Conservation (phyloP, 2,113 vertebrate species). For the Dissostichus mawsoni region DNA sequence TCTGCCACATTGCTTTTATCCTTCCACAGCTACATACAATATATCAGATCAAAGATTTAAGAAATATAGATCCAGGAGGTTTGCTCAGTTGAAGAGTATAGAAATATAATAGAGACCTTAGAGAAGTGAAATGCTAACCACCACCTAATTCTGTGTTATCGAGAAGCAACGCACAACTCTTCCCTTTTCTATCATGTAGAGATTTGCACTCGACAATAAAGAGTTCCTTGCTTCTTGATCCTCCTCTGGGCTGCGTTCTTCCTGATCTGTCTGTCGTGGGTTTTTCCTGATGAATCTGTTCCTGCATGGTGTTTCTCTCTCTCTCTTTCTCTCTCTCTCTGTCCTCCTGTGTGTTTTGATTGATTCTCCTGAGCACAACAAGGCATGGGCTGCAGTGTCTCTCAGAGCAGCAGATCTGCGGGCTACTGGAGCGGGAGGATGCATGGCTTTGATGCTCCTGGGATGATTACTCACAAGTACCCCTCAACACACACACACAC, state of each 20-base stretch:
- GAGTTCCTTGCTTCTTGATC: conserved; percentile 76
- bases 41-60: conserved; percentile 16
- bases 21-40: conserved; percentile 9
- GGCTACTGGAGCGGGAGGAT: conserved; percentile 60
- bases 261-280: conserved; percentile 46
- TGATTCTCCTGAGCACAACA: conserved; percentile 49
- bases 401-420: conserved; percentile 53
- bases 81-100: conserved; percentile 35
- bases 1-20: conserved; percentile 44
- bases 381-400: conserved; percentile 57
- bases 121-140: conserved; percentile 50
- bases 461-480: conserved; percentile 72
- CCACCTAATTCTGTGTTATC: conserved; percentile 63
- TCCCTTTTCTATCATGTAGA: conserved; percentile 85
- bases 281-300: conserved; percentile 46
- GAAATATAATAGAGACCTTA: conserved; percentile 45
- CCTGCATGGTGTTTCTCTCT: conserved; percentile 58
- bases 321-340: background rate
- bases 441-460: conserved; percentile 73
- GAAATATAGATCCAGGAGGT: conserved; percentile 25
- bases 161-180: conserved; percentile 64
- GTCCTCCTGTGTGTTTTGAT: background rate
- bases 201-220: conserved; percentile 86
- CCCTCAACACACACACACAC: conserved; percentile 17
- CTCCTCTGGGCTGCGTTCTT: conserved; percentile 70